Conservation (phyloP, 1,140 invertebrate genomes). For the Prorops nasuta region DNA sequence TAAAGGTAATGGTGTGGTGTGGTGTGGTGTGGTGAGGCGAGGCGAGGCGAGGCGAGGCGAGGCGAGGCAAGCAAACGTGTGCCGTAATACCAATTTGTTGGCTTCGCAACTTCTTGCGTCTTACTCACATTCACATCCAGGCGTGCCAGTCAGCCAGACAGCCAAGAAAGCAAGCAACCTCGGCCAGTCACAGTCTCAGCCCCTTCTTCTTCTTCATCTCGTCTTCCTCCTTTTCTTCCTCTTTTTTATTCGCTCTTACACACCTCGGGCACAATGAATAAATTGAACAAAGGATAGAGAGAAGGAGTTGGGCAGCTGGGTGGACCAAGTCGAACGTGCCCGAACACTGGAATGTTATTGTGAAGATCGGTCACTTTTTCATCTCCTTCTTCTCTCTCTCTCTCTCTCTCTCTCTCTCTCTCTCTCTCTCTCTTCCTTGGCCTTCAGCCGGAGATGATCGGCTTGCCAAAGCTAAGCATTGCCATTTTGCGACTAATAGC, state of each 20-base stretch:
- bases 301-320: neutral
- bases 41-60: too few relatives aligned
- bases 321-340: neutral
- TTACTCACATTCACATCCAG: neutral
- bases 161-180: too few relatives aligned
- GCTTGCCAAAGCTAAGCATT: neutral
- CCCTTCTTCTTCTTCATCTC: neutral
- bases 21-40: too few relatives aligned
- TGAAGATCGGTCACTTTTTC: constrained; percentile 4
- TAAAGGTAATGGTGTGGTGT: too few relatives aligned
- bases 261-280: constrained; percentile 19
- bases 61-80: constrained; percentile 19
- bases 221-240: neutral
- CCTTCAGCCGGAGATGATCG: neutral
- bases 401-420: neutral
- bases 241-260: constrained; percentile 8
- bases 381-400: constrained; percentile 1
- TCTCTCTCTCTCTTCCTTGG: neutral
- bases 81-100: constrained; percentile 29
- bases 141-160: neutral
- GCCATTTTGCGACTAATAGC: neutral
- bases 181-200: neutral
- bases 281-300: constrained; percentile 21
- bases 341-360: constrained; percentile 20
- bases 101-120: neutral